These are phyloP conservation scores for Bothrops jararaca DNA, from an alignment of 2,113 vertebrate species.

Conservation along the genomic window DNA sequence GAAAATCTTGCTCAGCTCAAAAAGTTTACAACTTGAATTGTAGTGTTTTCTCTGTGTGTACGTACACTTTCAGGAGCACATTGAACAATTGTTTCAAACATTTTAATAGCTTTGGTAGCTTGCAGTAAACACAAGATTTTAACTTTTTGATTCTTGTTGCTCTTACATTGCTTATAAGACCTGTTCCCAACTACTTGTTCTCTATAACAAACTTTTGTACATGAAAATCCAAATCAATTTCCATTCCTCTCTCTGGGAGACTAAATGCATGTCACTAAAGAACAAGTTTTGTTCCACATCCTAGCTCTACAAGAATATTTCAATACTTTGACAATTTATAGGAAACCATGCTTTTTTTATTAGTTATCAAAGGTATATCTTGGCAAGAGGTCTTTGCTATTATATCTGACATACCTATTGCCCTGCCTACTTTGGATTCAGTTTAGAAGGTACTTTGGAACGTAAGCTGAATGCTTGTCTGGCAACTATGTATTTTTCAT, in stretches of 20 bases:
- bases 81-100: constrained; percentile 37
- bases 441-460: not conserved
- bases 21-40: constrained; percentile 65
- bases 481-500: not conserved
- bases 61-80: constrained; percentile 45
- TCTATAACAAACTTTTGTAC: not conserved
- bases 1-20: constrained; percentile 73
- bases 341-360: not conserved
- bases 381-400: not conserved
- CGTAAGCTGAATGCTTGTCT: not conserved
- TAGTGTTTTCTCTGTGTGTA: constrained; percentile 13
- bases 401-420: not conserved
- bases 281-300: not conserved
- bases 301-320: not conserved
- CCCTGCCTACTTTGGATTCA: not conserved
- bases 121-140: constrained; percentile 39
- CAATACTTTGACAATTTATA: not conserved
- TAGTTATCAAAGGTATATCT: not conserved
- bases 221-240: not conserved
- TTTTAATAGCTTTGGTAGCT: constrained; percentile 3
- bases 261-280: not conserved
- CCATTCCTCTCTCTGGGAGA: not conserved
- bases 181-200: not conserved
- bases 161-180: not conserved
- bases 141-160: constrained; percentile 45